Base-by-base conservation (phyloP, 1,140 invertebrate species). In the Melitaea cinxia region DNA sequence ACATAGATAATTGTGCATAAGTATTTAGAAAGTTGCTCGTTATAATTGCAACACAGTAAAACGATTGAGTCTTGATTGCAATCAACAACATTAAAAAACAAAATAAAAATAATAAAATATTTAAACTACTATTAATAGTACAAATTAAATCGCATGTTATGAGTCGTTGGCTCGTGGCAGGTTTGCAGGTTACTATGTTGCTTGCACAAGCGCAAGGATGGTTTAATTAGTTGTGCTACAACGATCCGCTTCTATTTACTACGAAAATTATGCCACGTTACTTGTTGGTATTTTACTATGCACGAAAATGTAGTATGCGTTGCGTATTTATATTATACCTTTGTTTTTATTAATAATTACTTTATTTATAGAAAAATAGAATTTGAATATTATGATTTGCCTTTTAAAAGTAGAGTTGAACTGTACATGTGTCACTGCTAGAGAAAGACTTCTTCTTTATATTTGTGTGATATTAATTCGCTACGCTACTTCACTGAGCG, bases 171-270 rank as follows among this genome's bases (percentile, higher is more conserved):
- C 49, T 66, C 33, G 47, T 21, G 57, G 65, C 57, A 60, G 37
- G 37, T 67, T 49, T 56, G 52, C 57, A 58, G 56, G 56, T 49
- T 47, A 49, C 42, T 49, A 9, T 58, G 42, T 21, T 62, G 47
- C 39, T 66, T 66, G 50, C 64, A 67, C 58, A 67, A 67, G 57
- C 57, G 39, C 55, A 67, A 67, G 65, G 65, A 67, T 60, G 65
- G 39, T 67, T 52, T 67, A 67, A 67, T 67, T 67, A 67, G 49
- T 67, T 33, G 50, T 67, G 65, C 50, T 67, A 67, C 65, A 56
- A 19, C 53, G 57, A 67, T 47, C 52, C 56, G 21, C 30, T 58
- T 60, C 19, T 67, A 67, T 61, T 67, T 66, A 66, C 57, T 45
- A 37, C 42, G 23, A 67, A 67, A 67, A 61, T 61, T 56, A 56